Base-by-base conservation (phyloP, 2,888 invertebrate genomes). In the Terebella lapidaria region DNA sequence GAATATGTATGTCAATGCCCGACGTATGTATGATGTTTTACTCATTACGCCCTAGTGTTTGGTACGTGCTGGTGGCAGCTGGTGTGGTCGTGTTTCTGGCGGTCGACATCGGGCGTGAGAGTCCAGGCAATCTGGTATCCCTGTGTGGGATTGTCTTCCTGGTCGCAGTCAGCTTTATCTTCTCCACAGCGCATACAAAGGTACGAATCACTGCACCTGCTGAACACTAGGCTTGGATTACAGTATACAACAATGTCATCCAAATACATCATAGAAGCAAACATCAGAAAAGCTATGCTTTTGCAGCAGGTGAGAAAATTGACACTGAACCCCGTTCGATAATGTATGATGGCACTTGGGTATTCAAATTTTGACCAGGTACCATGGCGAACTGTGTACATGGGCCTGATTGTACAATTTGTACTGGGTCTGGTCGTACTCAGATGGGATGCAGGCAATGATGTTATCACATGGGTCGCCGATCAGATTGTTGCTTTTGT, bases 351-450 rank as follows among this genome's bases (percentile, higher is more conserved):
- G n/a, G n/a, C n/a, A n/a, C n/a, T n/a, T n/a, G n/a, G n/a, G n/a
- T n/a, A n/a, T n/a, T n/a, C n/a, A n/a, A n/a, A n/a, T n/a, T n/a
- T n/a, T n/a, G n/a, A n/a, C 10, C 58, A 66, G 66, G 59, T 66
- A 24, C 45, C 46, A 29, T 66, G 63, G 64, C 51, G 47, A 10
- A 46, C 58, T n/a, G 60, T 63, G 22, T 10, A 63, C 18, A 26
- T 35, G 22, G 61, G 61, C 26, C 45, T 61, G 3, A 3, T 55
- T 20, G 27, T 62, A 10, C 67, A 67, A 57, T 35, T 61, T n/a
- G 15, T 63, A 18, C 47, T 65, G 55, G 67, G 63, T 3, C 45
- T 67, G 35, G 27, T 65, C 15, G 52, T 67, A 15, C 52, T 67
- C 52, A 30, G 63, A 27, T 67, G 65, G 63, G 24, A 56, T n/a